A percentile compares a stretch with the other conserved stretches of the same genome.
Evolutionary conservation across 2,797 vertebrate genomes (phyloP).

Genomic region (Diplodus sargus): DNA sequence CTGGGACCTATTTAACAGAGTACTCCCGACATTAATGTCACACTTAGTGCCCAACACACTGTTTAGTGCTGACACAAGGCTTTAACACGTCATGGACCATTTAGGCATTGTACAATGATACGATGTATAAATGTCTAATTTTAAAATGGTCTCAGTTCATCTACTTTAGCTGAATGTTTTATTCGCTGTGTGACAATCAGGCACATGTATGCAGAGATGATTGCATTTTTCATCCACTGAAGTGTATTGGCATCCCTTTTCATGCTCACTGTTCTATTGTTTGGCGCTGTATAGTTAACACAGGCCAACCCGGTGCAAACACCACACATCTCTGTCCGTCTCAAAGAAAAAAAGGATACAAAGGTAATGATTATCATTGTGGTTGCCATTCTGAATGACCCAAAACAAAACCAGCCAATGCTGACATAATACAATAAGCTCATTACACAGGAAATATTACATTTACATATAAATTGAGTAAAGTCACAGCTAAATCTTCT

Average conservation of each 20-base stretch:
- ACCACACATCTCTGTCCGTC: slow-evolving; percentile 56
- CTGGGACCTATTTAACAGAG: neutral
- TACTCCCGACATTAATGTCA: slow-evolving; percentile 17
- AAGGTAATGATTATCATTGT: slow-evolving; percentile 65
- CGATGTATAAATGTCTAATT: neutral
- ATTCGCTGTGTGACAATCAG: slow-evolving; percentile 3
- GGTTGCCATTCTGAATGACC: slow-evolving; percentile 62
- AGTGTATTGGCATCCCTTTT: slow-evolving; percentile 9
- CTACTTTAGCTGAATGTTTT: slow-evolving; percentile 31
- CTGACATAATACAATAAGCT: slow-evolving; percentile 79
- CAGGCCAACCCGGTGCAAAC: slow-evolving; percentile 5
- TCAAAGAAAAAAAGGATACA: slow-evolving; percentile 57
- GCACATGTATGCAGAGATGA: neutral
- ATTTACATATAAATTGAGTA: slow-evolving; percentile 87
- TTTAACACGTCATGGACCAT: slow-evolving; percentile 52
- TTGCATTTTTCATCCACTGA: neutral
- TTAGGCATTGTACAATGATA: slow-evolving; percentile 49
- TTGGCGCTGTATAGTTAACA: slow-evolving; percentile 10
- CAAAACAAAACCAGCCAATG: slow-evolving; percentile 71
- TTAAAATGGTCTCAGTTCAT: slow-evolving; percentile 11
- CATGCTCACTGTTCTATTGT: slow-evolving; percentile 40
- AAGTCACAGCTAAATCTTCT: slow-evolving; percentile 72
- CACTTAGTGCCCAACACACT: slow-evolving; percentile 29
- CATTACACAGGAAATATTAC: slow-evolving; percentile 82
- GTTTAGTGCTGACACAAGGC: slow-evolving; percentile 55